Conservation (phyloP, 2,888 invertebrate genomes). For the Ochlodes sylvanus region DNA sequence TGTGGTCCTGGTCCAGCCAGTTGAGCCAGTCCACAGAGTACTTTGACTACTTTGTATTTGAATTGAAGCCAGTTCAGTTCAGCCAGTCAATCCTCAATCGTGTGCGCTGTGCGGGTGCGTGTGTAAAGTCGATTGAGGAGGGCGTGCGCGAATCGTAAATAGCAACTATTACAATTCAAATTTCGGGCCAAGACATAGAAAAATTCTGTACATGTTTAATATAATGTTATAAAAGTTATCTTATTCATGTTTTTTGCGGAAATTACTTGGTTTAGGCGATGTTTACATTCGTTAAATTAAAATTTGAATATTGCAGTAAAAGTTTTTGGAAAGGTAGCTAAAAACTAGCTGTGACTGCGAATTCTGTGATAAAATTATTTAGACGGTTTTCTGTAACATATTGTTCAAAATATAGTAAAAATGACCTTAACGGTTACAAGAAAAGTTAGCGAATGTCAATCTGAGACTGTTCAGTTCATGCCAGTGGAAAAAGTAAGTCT, state of each 20-base stretch:
- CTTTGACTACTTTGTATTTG: too few relatives aligned
- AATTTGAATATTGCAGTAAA: not conserved
- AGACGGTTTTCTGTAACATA: not conserved
- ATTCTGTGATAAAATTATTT: slow-evolving; percentile 2
- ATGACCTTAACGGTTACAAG: slow-evolving; percentile 80
- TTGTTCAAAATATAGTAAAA: slow-evolving; percentile 20
- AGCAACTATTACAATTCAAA: too few relatives aligned
- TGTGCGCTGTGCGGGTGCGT: too few relatives aligned
- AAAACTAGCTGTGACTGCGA: not conserved
- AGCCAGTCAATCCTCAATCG: too few relatives aligned
- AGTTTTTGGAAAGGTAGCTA: not conserved
- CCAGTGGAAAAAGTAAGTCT: slow-evolving; percentile 79
- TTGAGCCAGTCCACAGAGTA: too few relatives aligned
- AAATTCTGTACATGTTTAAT: not conserved
- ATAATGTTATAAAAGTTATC: not conserved
- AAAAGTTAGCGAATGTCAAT: slow-evolving; percentile 77
- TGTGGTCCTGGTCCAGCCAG: too few relatives aligned
- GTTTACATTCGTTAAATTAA: not conserved
- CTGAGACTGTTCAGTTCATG: slow-evolving; percentile 79
- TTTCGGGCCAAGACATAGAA: too few relatives aligned
- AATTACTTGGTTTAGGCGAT: not conserved
- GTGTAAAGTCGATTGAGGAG: too few relatives aligned
- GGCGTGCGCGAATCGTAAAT: too few relatives aligned
- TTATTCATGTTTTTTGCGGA: not conserved
- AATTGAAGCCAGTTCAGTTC: too few relatives aligned